A percentile compares a stretch with the other conserved stretches of the same genome.
These are phyloP conservation scores for Oceanodroma tethys DNA, from an alignment of 2,113 vertebrate species.

Conservation along the genomic window DNA sequence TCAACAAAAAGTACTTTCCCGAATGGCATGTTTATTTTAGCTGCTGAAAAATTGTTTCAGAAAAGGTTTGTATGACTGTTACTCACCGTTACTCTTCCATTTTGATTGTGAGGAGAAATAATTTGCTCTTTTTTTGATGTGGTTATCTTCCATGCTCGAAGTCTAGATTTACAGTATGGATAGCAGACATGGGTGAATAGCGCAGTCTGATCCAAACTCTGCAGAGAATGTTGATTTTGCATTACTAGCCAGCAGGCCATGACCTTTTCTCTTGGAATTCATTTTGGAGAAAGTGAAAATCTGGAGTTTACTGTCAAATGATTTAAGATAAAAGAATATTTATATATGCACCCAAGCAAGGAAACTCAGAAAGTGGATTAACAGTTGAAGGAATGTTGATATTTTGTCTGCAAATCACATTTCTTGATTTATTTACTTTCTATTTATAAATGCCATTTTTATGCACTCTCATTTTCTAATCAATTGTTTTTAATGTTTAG, in stretches of 20 bases:
- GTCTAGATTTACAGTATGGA: neutral
- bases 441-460: neutral
- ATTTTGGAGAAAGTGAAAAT: neutral
- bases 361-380: neutral
- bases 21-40: constrained; percentile 43
- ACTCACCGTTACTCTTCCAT: neutral
- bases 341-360: neutral
- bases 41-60: constrained; percentile 33
- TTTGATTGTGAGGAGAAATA: neutral
- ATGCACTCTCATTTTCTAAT: neutral
- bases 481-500: neutral
- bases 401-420: neutral
- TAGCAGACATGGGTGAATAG: neutral
- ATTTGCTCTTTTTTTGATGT: neutral
- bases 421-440: neutral
- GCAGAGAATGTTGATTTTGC: neutral
- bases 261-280: neutral
- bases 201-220: neutral
- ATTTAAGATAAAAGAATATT: neutral
- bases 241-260: neutral
- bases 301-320: neutral
- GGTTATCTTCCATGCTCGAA: neutral
- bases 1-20: constrained; percentile 21
- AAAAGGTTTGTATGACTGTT: neutral
- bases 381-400: neutral